Evolutionary conservation across 2,888 invertebrate species (phyloP), one percentile per base, ranked within the genome.

Genomic region (Pristionchus fissidentatus): DNA sequence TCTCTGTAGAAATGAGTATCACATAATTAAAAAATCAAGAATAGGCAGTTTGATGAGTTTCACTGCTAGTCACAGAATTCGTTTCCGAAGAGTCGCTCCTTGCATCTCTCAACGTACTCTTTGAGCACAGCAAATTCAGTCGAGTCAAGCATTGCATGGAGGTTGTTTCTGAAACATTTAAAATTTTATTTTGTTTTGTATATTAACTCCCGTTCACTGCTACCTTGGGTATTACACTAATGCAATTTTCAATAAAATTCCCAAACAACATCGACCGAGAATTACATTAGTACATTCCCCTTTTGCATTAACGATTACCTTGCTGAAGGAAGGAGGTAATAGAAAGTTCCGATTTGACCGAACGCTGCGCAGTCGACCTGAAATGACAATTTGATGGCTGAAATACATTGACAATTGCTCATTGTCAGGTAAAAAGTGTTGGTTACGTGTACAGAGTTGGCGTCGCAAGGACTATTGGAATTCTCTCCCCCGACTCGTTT

Each of bases 11-110:
- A n/a, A n/a, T n/a, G n/a, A n/a, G n/a, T 10, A 26, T 26, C 0
- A 29, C 15, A 57, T 57, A 0, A 57, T 1, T 52, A 4, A 57
- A 57, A 26, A 22, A 13, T n/a, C n/a, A 29, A 57, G 4, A 1
- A 57, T 4, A 57, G n/a, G 57, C n/a, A 2, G 10, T 57, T 55
- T 55, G 55, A 22, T 5, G 4, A 3, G 35, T 32, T 62, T 62
- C 32, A n/a, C 26, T n/a, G n/a, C n/a, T n/a, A n/a, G 8, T 62
- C 62, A 8, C 62, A 62, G 43, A 73, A 73, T 22, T 73, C 70
- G 22, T 73, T 41, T 19, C 43, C 70, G 41, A 73, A 73, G 22
- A 73, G 8, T 22, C 41, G 38, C 0, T 1, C 32, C 13, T 43
- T 38, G 7, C 10, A 10, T 41, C 70, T 43, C 10, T 73, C 41